Evolutionary conservation across 2,113 vertebrate species (phyloP).

Genomic region (Centropus unirufus): DNA sequence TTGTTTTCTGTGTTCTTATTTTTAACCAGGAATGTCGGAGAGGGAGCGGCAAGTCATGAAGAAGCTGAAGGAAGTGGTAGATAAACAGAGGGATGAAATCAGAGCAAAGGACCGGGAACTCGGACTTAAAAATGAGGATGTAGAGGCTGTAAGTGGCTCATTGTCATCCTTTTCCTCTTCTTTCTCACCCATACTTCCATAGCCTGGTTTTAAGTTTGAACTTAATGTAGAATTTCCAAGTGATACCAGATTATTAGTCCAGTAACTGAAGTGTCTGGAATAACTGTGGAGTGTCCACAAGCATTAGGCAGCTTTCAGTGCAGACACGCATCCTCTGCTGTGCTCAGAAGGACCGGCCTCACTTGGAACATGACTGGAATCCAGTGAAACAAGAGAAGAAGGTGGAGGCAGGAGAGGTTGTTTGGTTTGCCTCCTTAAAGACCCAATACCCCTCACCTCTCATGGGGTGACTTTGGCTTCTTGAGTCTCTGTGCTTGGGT

Average conservation of each 20-base stretch:
- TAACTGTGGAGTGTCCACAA: not conserved
- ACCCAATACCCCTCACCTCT: not conserved
- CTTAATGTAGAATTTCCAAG: not conserved
- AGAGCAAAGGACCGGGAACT: constrained; percentile 89
- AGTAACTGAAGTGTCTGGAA: not conserved
- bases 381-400: not conserved
- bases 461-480: not conserved
- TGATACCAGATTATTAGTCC: not conserved
- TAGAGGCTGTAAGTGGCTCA: constrained; percentile 86
- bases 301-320: not conserved
- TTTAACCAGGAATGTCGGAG: constrained; percentile 84
- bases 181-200: not conserved
- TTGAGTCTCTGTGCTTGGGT: not conserved
- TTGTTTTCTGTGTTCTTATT: not conserved
- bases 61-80: constrained; percentile 88
- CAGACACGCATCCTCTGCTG: not conserved
- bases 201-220: not conserved
- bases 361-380: not conserved
- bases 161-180: not conserved
- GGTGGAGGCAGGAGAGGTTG: not conserved
- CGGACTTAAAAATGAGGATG: constrained; percentile 84
- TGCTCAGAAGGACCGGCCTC: not conserved
- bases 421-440: not conserved
- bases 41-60: constrained; percentile 88
- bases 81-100: constrained; percentile 92